These are phyloP conservation scores for Drosophila niveifrons DNA, from an alignment of 2,888 invertebrate genomes.

Conservation along the genomic window DNA sequence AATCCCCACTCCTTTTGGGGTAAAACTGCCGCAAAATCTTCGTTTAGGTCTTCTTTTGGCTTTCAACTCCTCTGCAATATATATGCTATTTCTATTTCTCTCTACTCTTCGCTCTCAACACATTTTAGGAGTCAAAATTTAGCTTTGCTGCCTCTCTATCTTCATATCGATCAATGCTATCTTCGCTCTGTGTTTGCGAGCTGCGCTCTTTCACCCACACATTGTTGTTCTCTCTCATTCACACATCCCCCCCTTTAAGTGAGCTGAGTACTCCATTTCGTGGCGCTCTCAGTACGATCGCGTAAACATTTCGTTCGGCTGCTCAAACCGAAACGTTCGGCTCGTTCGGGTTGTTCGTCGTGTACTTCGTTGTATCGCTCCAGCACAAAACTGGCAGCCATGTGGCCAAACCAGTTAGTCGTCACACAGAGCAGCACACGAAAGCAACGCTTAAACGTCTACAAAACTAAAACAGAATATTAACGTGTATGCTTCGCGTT, in stretches of 20 bases:
- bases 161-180: neutral
- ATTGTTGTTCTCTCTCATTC: neutral
- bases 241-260: neutral
- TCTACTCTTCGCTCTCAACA: neutral
- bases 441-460: constrained; percentile 22
- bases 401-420: constrained; percentile 83
- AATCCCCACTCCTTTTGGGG: constrained; percentile 18
- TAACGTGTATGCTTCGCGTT: constrained; percentile 21
- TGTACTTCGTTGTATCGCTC: constrained; percentile 20
- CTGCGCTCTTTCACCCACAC: neutral
- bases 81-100: neutral
- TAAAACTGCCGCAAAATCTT: constrained; percentile 14
- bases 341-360: constrained; percentile 16
- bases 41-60: neutral
- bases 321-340: constrained; percentile 4
- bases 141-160: neutral
- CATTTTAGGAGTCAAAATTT: neutral
- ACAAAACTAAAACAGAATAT: constrained; percentile 10
- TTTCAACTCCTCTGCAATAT: neutral
- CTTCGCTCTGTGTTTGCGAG: neutral
- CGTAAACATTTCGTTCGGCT: constrained; percentile 5
- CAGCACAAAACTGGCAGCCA: constrained; percentile 69
- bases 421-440: constrained; percentile 59
- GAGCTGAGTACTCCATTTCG: constrained; percentile 15
- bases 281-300: constrained; percentile 32